phyloP scores from a whole-genome alignment of 2,797 vertebrate genomes.

The Peromyscus eremicus region DNA sequence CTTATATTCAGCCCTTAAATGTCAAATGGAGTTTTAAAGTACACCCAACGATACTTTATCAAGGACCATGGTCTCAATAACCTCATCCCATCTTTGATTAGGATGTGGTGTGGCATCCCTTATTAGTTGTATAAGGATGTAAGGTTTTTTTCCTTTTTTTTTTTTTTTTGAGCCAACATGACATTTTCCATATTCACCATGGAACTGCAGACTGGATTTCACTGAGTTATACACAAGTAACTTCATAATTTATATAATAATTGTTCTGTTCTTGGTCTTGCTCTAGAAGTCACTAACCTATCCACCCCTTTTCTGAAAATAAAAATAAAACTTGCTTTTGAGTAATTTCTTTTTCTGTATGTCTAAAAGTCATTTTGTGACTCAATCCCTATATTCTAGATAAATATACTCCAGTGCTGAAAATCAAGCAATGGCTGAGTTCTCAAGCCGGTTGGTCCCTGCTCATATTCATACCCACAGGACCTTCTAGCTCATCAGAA shows the following conservation, averaged over 20 bases:
- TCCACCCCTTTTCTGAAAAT: constrained; percentile 22
- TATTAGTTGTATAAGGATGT: neutral
- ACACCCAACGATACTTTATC: neutral
- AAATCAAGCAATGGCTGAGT: neutral
- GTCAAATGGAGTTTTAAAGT: neutral
- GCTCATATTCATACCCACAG: neutral
- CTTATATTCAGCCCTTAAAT: constrained; percentile 2
- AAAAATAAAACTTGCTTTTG: constrained; percentile 15
- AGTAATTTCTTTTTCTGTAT: neutral
- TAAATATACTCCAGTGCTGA: neutral
- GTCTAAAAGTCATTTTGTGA: constrained; percentile 5
- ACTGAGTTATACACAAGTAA: neutral
- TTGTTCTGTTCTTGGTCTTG: neutral
- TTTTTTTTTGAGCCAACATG: constrained; percentile 57
- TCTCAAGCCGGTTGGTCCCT: neutral
- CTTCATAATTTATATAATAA: neutral
- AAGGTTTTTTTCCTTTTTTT: neutral
- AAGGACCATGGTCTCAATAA: neutral
- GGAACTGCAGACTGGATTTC: neutral
- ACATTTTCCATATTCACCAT: neutral
- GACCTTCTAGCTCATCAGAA: neutral
- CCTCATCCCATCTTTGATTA: constrained; percentile 5
- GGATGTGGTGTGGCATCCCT: neutral
- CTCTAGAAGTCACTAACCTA: constrained; percentile 33
- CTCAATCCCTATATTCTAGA: neutral